These are phyloP conservation scores for Malthinus flaveolus DNA, from an alignment of 2,888 invertebrate genomes.

Conservation along the genomic window DNA sequence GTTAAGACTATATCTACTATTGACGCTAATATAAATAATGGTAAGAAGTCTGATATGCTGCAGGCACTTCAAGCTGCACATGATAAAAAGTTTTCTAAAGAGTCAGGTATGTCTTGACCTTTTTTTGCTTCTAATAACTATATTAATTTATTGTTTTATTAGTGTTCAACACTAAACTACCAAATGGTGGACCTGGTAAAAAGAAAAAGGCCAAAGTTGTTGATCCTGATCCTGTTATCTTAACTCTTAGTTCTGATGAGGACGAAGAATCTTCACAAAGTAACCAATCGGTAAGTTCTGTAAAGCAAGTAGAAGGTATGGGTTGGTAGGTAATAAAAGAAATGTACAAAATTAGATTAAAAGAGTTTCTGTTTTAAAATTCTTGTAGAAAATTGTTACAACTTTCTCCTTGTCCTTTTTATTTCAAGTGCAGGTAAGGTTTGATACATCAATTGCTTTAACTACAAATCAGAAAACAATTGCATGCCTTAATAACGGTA, in stretches of 20 bases:
- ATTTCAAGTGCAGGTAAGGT: too few species aligned
- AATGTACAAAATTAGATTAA: too few species aligned
- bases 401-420: too few species aligned
- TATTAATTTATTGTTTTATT: not conserved
- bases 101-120: not conserved
- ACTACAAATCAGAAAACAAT: too few species aligned
- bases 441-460: too few species aligned
- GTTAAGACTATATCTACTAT: conserved; percentile 60
- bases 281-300: conserved; percentile 25
- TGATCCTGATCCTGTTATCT: conserved; percentile 68
- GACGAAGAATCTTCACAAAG: conserved; percentile 49
- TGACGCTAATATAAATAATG: conserved; percentile 53
- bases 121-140: not conserved
- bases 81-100: conserved; percentile 9
- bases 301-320: not conserved
- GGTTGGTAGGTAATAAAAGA: not conserved
- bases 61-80: conserved; percentile 3
- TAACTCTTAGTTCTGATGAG: conserved; percentile 73
- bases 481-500: too few species aligned
- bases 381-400: too few species aligned
- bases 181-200: conserved; percentile 6
- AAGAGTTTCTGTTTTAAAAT: too few species aligned
- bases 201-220: conserved; percentile 56
- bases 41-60: conserved; percentile 47
- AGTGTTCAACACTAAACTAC: not conserved